Evolutionary conservation across 2,113 vertebrate genomes (phyloP).

Genomic region (Rhombomys opimus): DNA sequence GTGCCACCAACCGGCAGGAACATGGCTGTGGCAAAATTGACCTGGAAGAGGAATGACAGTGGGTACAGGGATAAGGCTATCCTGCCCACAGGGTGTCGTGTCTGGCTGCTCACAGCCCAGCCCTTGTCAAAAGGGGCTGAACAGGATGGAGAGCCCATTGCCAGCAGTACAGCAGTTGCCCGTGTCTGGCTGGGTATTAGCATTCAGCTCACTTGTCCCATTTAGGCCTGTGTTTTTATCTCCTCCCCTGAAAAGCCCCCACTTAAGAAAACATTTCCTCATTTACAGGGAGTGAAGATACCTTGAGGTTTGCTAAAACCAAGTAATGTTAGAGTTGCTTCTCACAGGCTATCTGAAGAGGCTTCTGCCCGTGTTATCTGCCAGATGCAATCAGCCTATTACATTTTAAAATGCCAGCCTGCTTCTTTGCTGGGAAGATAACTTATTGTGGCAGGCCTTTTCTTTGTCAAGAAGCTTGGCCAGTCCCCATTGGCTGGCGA

Average conservation of each 20-base stretch:
- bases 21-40: not conserved
- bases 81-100: not conserved
- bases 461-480: not conserved
- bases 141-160: not conserved
- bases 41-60: not conserved
- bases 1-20: not conserved
- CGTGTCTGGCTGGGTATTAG: not conserved
- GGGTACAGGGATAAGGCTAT: not conserved
- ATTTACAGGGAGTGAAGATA: conserved; percentile 67
- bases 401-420: conserved; percentile 17
- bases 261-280: conserved; percentile 63
- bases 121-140: not conserved
- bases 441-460: not conserved
- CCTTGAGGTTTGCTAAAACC: conserved; percentile 66
- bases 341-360: not conserved
- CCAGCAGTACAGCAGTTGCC: not conserved
- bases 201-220: not conserved
- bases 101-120: not conserved
- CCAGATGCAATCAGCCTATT: conserved; percentile 37
- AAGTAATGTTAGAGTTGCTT: conserved; percentile 66
- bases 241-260: not conserved
- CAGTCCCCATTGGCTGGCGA: not conserved
- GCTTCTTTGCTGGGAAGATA: not conserved
- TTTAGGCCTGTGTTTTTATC: conserved; percentile 37
- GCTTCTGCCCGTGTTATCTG: conserved; percentile 31